Evolutionary conservation across 2,797 vertebrate genomes (phyloP).

Genomic region (Vipera ursinii): DNA sequence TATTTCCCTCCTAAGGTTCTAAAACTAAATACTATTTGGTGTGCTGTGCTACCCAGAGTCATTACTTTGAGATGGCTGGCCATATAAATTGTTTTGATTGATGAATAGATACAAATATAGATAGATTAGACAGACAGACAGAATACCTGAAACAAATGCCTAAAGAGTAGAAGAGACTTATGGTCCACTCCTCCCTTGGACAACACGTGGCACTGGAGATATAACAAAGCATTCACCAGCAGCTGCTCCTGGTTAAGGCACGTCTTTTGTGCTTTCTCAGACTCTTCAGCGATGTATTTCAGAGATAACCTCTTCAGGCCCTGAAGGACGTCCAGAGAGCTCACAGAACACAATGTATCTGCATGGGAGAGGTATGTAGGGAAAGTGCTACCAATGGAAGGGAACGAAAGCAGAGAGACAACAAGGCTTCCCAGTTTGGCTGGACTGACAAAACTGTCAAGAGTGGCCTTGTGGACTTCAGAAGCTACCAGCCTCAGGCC

Average conservation of each 20-base stretch:
- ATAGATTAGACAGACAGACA: neutral
- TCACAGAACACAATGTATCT: constrained; percentile 84
- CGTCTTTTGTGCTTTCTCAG: constrained; percentile 47
- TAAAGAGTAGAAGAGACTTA: constrained; percentile 81
- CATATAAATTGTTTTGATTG: neutral
- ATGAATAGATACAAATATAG: neutral
- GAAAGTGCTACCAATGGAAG: constrained; percentile 72
- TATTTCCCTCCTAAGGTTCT: neutral
- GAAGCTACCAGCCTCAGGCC: constrained; percentile 90
- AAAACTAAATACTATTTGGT: neutral
- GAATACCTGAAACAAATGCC: constrained; percentile 89
- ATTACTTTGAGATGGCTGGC: neutral
- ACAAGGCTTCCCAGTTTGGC: constrained; percentile 70
- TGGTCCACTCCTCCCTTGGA: constrained; percentile 80
- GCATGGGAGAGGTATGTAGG: constrained; percentile 85
- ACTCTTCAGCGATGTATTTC: constrained; percentile 61
- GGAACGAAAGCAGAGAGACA: constrained; percentile 82
- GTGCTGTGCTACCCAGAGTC: neutral
- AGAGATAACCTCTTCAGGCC: constrained; percentile 77
- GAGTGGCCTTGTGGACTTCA: constrained; percentile 67
- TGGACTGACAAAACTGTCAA: constrained; percentile 68
- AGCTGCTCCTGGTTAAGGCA: constrained; percentile 78
- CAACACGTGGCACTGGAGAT: constrained; percentile 82
- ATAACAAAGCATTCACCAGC: constrained; percentile 84
- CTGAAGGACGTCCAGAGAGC: constrained; percentile 78